Evolutionary conservation across 2,113 vertebrate genomes (phyloP).

Genomic region (Tapirus terrestris): DNA sequence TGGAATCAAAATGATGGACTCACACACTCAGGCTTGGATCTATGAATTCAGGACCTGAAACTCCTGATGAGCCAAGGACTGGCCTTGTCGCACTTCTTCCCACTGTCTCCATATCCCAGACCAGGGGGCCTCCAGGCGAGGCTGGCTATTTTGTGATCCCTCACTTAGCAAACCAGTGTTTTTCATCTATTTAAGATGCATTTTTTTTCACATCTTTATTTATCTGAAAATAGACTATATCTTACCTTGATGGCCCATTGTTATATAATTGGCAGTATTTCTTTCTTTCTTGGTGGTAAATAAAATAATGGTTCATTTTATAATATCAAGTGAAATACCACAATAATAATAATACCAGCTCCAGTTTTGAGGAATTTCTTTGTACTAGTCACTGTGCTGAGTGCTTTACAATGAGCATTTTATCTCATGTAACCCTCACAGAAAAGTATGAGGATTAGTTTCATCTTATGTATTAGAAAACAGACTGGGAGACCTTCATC

Average conservation of each 20-base stretch:
- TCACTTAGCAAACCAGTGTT: neutral
- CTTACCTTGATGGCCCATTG: too few relatives aligned
- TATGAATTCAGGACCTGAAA: neutral
- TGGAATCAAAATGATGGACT: neutral
- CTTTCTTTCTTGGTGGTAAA: neutral
- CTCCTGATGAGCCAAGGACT: too few relatives aligned
- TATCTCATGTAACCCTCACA: neutral
- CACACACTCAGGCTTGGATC: neutral
- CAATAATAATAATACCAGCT: neutral
- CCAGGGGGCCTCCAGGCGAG: fast-evolving
- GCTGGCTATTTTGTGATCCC: neutral
- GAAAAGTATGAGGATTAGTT: neutral
- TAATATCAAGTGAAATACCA: neutral
- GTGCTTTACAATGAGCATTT: neutral
- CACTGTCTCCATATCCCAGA: fast-evolving
- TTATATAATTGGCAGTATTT: neutral
- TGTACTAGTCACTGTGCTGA: neutral
- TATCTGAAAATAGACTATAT: neutral
- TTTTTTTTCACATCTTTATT: neutral
- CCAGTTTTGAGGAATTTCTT: neutral
- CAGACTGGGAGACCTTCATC: neutral
- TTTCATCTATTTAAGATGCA: neutral
- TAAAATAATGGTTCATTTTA: neutral
- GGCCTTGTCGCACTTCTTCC: neutral
- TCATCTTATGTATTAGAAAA: neutral